phyloP scores from a whole-genome alignment of 1,140 invertebrate species.

The Streblospio benedicti region DNA sequence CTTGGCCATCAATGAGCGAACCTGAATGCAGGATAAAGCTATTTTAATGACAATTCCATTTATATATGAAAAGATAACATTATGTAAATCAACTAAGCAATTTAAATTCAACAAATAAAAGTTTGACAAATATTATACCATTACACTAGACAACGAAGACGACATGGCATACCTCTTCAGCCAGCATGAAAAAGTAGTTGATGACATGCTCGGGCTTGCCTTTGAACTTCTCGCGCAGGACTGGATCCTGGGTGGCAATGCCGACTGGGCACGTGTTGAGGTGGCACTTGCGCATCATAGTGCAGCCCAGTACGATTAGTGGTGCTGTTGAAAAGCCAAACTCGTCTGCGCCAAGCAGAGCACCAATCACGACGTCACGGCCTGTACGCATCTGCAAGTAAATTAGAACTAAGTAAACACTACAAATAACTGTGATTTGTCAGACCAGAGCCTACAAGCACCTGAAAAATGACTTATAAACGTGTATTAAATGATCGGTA shows the following conservation, averaged over 20 bases:
- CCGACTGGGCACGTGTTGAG: slow-evolving; percentile 98
- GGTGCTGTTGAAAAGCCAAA: slow-evolving; percentile 98
- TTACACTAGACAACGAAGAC: slow-evolving; percentile 13
- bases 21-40: too few species aligned
- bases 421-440: not conserved
- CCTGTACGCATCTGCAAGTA: slow-evolving; percentile 47
- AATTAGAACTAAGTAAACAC: not conserved
- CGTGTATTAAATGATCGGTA: too few species aligned
- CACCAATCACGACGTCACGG: slow-evolving; percentile 93
- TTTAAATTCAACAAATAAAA: too few species aligned
- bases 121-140: not conserved
- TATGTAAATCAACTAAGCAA: too few species aligned
- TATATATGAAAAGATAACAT: slow-evolving; percentile 9
- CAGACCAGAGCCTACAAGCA: too few species aligned
- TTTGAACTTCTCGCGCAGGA: slow-evolving; percentile 87
- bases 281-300: slow-evolving; percentile 99
- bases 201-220: slow-evolving; percentile 96
- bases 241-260: slow-evolving; percentile 92
- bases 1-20: slow-evolving; percentile 78
- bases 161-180: slow-evolving; percentile 95
- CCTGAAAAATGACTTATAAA: not conserved
- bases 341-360: slow-evolving; percentile 91
- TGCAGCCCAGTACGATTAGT: slow-evolving; percentile 91
- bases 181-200: slow-evolving; percentile 94
- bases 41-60: too few species aligned